Evolutionary conservation across 2,797 vertebrate species (phyloP).

Genomic region (Apodemus agrarius): DNA sequence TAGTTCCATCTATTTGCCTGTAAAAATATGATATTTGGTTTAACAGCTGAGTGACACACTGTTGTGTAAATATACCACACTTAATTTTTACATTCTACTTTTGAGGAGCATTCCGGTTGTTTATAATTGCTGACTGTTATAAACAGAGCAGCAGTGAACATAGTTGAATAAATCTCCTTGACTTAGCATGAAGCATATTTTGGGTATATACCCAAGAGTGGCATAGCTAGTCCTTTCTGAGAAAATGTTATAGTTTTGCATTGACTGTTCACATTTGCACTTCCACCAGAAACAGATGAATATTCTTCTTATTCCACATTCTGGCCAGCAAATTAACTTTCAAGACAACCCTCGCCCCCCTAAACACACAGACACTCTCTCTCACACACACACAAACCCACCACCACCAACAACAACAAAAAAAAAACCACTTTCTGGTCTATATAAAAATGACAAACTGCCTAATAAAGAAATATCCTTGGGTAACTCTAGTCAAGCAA

Average conservation of each 20-base stretch:
- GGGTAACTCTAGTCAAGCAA: background rate
- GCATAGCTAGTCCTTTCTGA: background rate
- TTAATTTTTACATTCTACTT: background rate
- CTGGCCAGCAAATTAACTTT: background rate
- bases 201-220: background rate
- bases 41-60: background rate
- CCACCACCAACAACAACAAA: no score
- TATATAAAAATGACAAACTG: background rate
- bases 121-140: background rate
- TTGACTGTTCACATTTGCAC: background rate
- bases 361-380: no score
- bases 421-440: background rate
- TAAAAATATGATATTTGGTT: background rate
- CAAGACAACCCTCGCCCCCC: no score
- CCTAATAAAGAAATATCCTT: background rate
- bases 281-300: background rate
- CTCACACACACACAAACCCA: no score
- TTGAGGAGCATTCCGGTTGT: background rate
- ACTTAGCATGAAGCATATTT: background rate
- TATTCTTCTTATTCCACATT: background rate
- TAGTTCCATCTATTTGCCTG: background rate
- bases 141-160: background rate
- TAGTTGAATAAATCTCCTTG: background rate
- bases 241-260: background rate
- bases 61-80: background rate